Conservation (phyloP, 2,888 invertebrate species). For the Volucella inflata region DNA sequence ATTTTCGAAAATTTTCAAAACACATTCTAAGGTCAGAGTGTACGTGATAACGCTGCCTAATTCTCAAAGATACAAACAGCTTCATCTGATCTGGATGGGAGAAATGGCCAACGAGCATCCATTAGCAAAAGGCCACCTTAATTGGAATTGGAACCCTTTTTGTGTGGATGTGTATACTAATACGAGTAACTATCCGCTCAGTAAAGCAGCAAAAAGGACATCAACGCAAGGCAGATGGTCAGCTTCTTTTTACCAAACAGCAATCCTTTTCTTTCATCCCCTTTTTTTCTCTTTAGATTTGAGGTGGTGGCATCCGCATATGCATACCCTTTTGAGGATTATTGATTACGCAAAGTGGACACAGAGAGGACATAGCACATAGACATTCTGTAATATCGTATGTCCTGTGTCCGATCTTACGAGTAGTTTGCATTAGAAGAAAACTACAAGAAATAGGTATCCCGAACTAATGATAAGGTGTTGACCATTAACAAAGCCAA, state of each 20-base stretch:
- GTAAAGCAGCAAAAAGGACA: constrained; percentile 43
- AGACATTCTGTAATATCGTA: no score
- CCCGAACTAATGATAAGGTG: constrained; percentile 70
- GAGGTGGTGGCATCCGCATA: constrained; percentile 42
- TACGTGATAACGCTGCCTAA: constrained; percentile 53
- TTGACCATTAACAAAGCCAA: constrained; percentile 69
- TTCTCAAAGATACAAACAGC: constrained; percentile 27
- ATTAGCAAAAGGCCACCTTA: constrained; percentile 62
- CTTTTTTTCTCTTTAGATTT: constrained; percentile 6
- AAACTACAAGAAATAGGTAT: neutral
- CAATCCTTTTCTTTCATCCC: constrained; percentile 42
- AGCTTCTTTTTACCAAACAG: constrained; percentile 28
- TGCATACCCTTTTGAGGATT: constrained; percentile 51
- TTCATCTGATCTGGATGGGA: constrained; percentile 30
- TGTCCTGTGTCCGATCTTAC: no score
- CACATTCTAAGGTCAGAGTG: constrained; percentile 35
- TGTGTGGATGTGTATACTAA: constrained; percentile 2
- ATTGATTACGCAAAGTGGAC: constrained; percentile 73
- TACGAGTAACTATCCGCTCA: no score
- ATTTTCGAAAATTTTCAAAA: constrained; percentile 22
- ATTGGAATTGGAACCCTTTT: constrained; percentile 56
- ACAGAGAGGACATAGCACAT: neutral
- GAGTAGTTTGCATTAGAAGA: neutral
- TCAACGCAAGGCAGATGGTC: constrained; percentile 65
- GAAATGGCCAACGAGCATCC: constrained; percentile 42